Evolutionary conservation across 2,797 vertebrate genomes (phyloP), one percentile per base, ranked within the genome.

Genomic region (Momotus momota): DNA sequence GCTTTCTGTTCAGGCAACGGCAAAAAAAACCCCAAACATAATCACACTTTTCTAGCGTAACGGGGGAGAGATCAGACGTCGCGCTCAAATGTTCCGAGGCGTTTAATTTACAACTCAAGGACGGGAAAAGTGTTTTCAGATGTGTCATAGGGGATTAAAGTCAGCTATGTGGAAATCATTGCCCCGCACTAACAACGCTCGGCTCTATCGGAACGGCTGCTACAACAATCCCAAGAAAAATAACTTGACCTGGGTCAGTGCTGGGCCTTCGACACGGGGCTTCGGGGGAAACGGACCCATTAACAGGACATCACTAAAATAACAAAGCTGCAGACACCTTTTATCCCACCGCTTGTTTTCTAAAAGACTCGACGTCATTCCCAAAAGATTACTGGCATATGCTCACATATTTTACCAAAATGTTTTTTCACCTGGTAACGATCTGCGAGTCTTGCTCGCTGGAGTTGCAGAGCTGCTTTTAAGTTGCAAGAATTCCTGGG

Each of bases 71-170:
- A 81, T 65, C 83, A 86, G 66, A 62, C 77, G 1, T n/a, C 9
- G 3, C 14, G 1, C 84, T 93, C 83, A 48, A 38, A 65, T 51
- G 73, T 91, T 94, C 64, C 8, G 0, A 88, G 62, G 12, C 12
- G 0, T 86, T 91, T 81, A 54, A 94, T 81, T 90, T 70, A 90
- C 45, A 0, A 72, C 80, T 85, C 58, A 67, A 65, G 72, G 90
- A 95, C 2, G 2, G 79, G 92, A 55, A 96, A 96, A 97, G 83
- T 75, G 89, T 57, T 95, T 90, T 97, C 95, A 96, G 93, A 91
- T 95, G 93, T 81, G 61, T 80, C 67, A 66, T 5, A 79, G 70
- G 33, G 81, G 78, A 92, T 94, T 93, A 91, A 83, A 93, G 73
- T 73, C 73, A 89, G 74, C 64, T 93, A 38, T 35, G 74, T 69